Evolutionary conservation across 2,888 invertebrate species (phyloP), one percentile per base, ranked within the genome.

Genomic region (Drosophila anomalata): DNA sequence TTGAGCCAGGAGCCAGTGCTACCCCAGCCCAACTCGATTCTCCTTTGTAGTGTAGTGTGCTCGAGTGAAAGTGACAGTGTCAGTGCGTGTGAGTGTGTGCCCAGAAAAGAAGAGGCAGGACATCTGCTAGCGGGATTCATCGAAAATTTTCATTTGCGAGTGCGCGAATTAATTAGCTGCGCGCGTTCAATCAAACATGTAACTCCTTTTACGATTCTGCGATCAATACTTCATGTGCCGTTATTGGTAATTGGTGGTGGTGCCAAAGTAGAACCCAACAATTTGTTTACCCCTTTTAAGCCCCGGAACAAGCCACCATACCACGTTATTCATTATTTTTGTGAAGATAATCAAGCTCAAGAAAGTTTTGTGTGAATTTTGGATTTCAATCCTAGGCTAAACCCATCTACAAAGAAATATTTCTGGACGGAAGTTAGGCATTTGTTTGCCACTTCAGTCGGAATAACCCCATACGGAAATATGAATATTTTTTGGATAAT

Each of bases 401-500:
- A 31, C 47, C 36, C 46, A 8, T 36, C n/a, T 20, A 41, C 41
- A 11, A 42, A 20, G 11, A 8, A 42, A 22, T 20, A 20, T 20
- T 17, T n/a, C 50, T 24, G 12, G 17, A 41, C n/a, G 26, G 20
- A 60, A 33, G 11, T 17, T 26, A 9, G 39, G n/a, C 33, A 36
- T 12, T 59, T 53, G 51, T 31, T 48, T 52, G 50, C 53, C 20
- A 52, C 53, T 24, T 31, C 47, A 75, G 17, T 46, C 26, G 55
- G 36, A 60, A 54, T 58, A 48, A 62, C 59, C 73, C 55, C 41
- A 72, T 58, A 61, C 57, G 54, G 58, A 74, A 89, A 85, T 75
- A 91, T 91, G 91, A 89, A 86, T 89, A 84, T 83, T 75, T 78
- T 89, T 89, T 91, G 91, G 91, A 91, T 91, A 91, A 89, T 89